A percentile compares a stretch with the other conserved stretches of the same genome.
These are phyloP conservation scores for Drosophila oshimai DNA, from an alignment of 1,140 invertebrate species.

Conservation along the genomic window DNA sequence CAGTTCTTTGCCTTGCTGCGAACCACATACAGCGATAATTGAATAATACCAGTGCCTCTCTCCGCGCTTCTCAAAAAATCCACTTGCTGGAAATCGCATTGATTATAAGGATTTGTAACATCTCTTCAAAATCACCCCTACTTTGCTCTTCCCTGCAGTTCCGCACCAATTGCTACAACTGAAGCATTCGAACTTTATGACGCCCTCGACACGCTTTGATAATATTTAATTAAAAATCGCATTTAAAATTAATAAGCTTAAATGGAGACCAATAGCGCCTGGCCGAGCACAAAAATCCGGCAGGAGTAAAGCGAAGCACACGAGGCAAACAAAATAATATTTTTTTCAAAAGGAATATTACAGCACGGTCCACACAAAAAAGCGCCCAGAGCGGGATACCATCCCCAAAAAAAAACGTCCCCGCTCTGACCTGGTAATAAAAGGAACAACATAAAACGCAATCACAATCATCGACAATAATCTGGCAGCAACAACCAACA, in stretches of 20 bases:
- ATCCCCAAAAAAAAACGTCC: constrained; percentile 9
- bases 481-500: constrained; percentile 63
- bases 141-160: not conserved
- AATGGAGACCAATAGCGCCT: constrained; percentile 77
- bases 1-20: constrained; percentile 65
- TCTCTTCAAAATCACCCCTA: not conserved
- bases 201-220: constrained; percentile 67
- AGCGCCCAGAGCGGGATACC: constrained; percentile 4
- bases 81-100: not conserved
- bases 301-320: constrained; percentile 21
- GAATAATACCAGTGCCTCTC: not conserved
- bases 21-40: constrained; percentile 52
- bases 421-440: constrained; percentile 59
- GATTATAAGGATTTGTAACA: constrained; percentile 4
- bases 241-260: constrained; percentile 81
- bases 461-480: constrained; percentile 83
- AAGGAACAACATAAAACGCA: constrained; percentile 81
- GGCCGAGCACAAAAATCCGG: constrained; percentile 58
- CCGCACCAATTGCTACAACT: constrained; percentile 9
- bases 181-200: constrained; percentile 43
- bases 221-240: constrained; percentile 79
- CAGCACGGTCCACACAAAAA: constrained; percentile 46
- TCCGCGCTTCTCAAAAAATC: not conserved
- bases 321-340: constrained; percentile 52
- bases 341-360: constrained; percentile 78